These are phyloP conservation scores for Oreochromis grahami DNA, from an alignment of 2,797 vertebrate genomes.

Conservation along the genomic window DNA sequence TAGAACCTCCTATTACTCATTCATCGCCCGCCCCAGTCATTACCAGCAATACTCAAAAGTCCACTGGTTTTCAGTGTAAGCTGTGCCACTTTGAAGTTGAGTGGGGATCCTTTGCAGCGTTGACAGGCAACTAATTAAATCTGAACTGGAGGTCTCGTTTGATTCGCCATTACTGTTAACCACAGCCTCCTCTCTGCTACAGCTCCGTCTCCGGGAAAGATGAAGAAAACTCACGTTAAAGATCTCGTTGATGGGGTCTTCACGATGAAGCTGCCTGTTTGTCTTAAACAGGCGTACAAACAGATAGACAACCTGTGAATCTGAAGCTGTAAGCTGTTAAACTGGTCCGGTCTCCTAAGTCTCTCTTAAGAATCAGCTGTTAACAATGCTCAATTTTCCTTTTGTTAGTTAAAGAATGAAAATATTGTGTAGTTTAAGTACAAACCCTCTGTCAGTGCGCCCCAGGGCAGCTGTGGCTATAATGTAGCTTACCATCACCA, in stretches of 20 bases:
- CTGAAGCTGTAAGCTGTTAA: neutral
- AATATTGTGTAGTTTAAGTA: too few relatives aligned
- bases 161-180: neutral
- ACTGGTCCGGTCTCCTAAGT: neutral
- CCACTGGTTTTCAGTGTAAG: neutral
- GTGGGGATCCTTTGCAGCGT: neutral
- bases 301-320: neutral
- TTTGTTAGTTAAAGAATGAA: neutral
- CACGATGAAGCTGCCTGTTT: neutral
- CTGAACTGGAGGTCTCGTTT: neutral
- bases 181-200: neutral
- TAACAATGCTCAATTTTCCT: neutral
- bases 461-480: too few relatives aligned
- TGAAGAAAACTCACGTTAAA: neutral
- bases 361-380: neutral
- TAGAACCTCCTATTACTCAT: neutral
- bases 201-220: neutral
- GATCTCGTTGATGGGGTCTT: neutral
- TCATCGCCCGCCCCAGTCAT: neutral
- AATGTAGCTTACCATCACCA: too few relatives aligned
- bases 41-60: neutral
- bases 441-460: too few relatives aligned
- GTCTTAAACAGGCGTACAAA: neutral
- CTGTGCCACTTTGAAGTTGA: neutral
- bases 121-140: neutral